Evolutionary conservation across 2,797 vertebrate genomes (phyloP).

Genomic region (Trachops cirrhosus): DNA sequence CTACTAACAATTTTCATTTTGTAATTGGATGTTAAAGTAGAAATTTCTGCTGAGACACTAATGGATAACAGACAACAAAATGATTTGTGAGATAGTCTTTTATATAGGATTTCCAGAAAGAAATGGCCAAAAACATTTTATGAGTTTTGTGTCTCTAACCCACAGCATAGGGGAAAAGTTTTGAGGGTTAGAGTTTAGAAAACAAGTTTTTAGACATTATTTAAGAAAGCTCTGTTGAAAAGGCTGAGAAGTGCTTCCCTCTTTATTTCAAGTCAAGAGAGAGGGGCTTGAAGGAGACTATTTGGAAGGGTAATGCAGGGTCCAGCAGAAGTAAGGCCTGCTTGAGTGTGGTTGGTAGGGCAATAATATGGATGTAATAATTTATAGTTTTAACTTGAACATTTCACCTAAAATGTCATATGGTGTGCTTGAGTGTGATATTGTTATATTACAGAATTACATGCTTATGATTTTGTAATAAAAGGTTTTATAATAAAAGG

Average conservation of each 20-base stretch:
- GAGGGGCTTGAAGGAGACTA: not conserved
- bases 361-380: no score
- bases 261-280: constrained; percentile 10
- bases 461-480: no score
- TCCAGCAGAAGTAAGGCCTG: no score
- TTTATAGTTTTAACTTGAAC: no score
- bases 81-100: not conserved
- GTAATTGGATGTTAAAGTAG: constrained; percentile 43
- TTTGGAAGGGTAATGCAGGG: not conserved
- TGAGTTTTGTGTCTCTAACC: not conserved
- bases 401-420: no score
- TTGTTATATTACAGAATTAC: no score
- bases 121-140: constrained; percentile 4
- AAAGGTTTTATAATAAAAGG: no score
- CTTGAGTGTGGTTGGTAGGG: no score
- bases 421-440: no score
- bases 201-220: not conserved
- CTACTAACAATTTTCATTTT: constrained; percentile 21
- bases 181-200: not conserved
- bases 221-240: not conserved
- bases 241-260: not conserved
- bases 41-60: constrained; percentile 15
- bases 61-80: constrained; percentile 23
- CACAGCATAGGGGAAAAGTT: not conserved
- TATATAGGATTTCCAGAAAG: not conserved